phyloP scores from a whole-genome alignment of 2,888 invertebrate species.

The Sinohyriopsis cumingii region DNA sequence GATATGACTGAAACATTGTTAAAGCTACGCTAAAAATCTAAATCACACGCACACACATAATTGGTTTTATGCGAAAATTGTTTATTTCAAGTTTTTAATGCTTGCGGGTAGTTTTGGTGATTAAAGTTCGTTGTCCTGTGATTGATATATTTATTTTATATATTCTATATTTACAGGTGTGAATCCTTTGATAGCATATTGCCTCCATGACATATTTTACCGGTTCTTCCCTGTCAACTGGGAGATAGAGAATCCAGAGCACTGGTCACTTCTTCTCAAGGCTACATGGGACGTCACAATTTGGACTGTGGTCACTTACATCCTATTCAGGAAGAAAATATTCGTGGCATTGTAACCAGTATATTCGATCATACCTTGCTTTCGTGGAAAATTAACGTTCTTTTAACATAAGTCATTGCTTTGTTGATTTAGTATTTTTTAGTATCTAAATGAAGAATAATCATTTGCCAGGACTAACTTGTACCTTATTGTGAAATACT shows the following conservation, averaged over 20 bases:
- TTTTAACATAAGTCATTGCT: too few species aligned
- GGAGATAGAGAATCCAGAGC: conserved; percentile 74
- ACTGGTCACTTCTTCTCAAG: conserved; percentile 80
- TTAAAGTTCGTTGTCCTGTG: background rate
- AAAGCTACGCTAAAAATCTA: too few species aligned
- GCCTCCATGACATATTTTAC: conserved; percentile 86
- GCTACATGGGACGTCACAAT: conserved; percentile 82
- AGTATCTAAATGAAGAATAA: too few species aligned
- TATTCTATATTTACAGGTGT: conserved; percentile 78
- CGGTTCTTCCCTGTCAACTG: conserved; percentile 82
- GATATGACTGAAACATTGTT: too few species aligned
- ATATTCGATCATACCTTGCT: too few species aligned
- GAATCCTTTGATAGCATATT: conserved; percentile 91
- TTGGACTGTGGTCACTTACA: conserved; percentile 85
- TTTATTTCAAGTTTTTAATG: background rate
- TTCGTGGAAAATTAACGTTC: too few species aligned
- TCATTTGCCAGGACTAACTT: too few species aligned
- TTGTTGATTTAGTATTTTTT: too few species aligned
- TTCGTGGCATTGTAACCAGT: conserved; percentile 72
- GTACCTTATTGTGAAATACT: too few species aligned
- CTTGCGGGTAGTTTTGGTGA: too few species aligned
- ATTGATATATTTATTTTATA: background rate
- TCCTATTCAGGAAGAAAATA: conserved; percentile 83
- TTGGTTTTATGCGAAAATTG: background rate
- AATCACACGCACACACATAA: too few species aligned